Evolutionary conservation across 2,113 vertebrate species (phyloP), one percentile per base, ranked within the genome.

Genomic region (Lepus timidus): DNA sequence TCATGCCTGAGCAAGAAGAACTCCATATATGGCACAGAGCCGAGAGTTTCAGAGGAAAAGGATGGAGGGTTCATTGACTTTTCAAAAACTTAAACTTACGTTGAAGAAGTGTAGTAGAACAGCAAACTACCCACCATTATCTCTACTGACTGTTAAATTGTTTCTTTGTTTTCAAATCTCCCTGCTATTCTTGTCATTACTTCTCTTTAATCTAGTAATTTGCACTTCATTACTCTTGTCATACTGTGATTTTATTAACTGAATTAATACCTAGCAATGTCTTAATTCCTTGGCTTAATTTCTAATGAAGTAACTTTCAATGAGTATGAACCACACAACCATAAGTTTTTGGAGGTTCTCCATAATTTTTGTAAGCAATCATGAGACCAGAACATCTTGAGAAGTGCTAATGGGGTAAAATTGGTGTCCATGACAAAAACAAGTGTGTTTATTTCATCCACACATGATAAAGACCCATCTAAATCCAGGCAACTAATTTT

Each of bases 401-500:
- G 17, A 93, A 73, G 27, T n/a, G 2, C 49, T n/a, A 9, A 1
- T 16, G 9, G 9, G 64, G 16, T 14, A 58, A 64, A 78, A 31
- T 55, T 55, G 9, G 58, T 39, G 6, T 33, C 11, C 4, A 0
- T 88, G 83, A 83, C 12, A 88, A 82, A 88, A 36, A 96, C 74
- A 88, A 0, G 0, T 80, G 51, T 78, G 86, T 76, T 96, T 90
- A 55, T 94, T 83, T 90, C 7, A 96, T 85, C 80, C 73, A 90
- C 95, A 88, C 9, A 14, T 6, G 64, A 5, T 55, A 31, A 80
- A 76, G 27, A 80, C 81, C 20, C 1, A 36, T 83, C 75, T 85
- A 33, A 96, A 68, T 17, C 65, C 58, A 96, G 83, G 33, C 19
- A 11, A 31, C 2, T 14, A 88, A 25, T 92, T 90, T 82, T 96